Base-by-base conservation (phyloP, 2,888 invertebrate species). In the Drosophila nr. perissopoda region DNA sequence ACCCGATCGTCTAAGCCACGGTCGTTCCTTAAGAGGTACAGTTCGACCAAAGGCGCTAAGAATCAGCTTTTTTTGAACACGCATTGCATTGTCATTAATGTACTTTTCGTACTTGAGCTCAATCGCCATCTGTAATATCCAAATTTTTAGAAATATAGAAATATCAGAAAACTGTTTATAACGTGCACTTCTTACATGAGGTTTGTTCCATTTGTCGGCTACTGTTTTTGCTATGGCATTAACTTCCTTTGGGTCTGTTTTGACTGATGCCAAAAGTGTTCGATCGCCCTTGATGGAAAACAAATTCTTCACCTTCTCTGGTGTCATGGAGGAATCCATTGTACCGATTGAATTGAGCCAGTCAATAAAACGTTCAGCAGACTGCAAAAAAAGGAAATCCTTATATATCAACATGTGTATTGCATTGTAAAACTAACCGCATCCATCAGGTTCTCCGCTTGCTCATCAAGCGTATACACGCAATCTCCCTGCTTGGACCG, bases 401-500 rank as follows among this genome's bases (percentile, higher is more conserved):
- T 13, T 0, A 18, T 36, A 40, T 13, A 18, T 6, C 2, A 18
- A 29, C 10, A 7, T 2, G 10, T 11, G 3, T 11, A 8, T 29
- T 46, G 10, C 10, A 21, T 2, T n/a, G 3, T 5, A 10, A 13
- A n/a, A 77, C 89, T 82, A 62, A 93, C 93, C 36, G 92, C 89
- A 76, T 93, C 93, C 92, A 93, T 93, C 1, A 93, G 73, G 48
- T 92, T 85, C 58, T 93, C 93, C 0, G 93, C 93, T 64, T 93
- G 93, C 46, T 93, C 93, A 34, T 92, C 93, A 0, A 93, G 68
- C 0, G 80, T 88, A 13, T 74, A 74, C 2, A 60, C 40, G 1
- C 63, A 46, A n/a, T 70, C 80, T 18, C 67, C 74, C 7, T 71
- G 71, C 52, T 91, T 81, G 18, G 93, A 91, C 13, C 92, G 83